These are phyloP conservation scores for Cyprinodon variegatus DNA, from an alignment of 2,113 vertebrate species.

Conservation along the genomic window DNA sequence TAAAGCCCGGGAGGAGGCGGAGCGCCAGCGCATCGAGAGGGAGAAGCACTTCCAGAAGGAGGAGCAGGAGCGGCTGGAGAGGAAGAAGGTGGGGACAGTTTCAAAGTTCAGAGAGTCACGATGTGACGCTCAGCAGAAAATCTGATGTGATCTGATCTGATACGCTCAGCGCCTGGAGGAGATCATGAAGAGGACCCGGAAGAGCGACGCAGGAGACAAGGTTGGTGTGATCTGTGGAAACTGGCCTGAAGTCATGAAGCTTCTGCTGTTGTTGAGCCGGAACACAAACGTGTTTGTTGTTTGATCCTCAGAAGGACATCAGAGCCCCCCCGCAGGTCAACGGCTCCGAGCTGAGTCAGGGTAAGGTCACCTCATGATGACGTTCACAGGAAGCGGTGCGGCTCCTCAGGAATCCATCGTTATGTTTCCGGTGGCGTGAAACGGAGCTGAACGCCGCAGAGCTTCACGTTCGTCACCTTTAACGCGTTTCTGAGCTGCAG, in stretches of 20 bases:
- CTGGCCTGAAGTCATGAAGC: neutral
- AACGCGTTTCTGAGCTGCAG: neutral
- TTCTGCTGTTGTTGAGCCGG: neutral
- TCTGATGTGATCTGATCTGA: slow-evolving; percentile 30
- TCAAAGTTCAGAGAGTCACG: slow-evolving; percentile 5
- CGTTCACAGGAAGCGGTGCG: neutral
- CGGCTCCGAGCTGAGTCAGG: slow-evolving; percentile 72
- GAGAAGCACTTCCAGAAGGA: slow-evolving; percentile 97
- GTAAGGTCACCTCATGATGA: slow-evolving; percentile 39
- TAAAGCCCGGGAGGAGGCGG: slow-evolving; percentile 85
- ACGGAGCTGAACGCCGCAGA: neutral
- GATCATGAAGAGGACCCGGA: slow-evolving; percentile 98
- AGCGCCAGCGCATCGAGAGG: slow-evolving; percentile 88
- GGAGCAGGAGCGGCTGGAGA: slow-evolving; percentile 92
- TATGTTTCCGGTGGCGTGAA: neutral
- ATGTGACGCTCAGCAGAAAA: neutral
- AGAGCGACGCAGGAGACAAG: slow-evolving; percentile 87
- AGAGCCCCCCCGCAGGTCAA: slow-evolving; percentile 76
- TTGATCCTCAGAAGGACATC: slow-evolving; percentile 78
- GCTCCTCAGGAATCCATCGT: neutral
- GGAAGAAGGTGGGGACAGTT: slow-evolving; percentile 86
- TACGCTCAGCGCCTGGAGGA: slow-evolving; percentile 90
- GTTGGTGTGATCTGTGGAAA: slow-evolving; percentile 60
- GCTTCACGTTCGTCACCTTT: too few species aligned
- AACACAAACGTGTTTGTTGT: slow-evolving; percentile 31